Base-by-base conservation (phyloP, 2,888 invertebrate genomes). In the Hermaeophaga mercurialis region DNA sequence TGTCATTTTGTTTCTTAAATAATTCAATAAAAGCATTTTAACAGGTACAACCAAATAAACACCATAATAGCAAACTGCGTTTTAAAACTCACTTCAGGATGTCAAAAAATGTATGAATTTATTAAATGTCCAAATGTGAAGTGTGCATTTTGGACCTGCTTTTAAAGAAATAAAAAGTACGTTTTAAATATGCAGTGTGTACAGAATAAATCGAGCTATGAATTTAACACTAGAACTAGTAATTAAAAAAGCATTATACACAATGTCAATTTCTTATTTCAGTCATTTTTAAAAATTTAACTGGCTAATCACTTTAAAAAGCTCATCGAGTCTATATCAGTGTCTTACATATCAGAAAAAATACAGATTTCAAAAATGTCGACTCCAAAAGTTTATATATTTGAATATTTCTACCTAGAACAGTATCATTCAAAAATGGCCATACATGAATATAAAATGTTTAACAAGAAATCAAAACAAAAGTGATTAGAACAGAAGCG, bases 281-380 rank as follows among this genome's bases (percentile, higher is more conserved):
- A 36, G 36, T 36, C 36, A 15, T 36, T 36, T 36, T 36, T 17
- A 33, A 33, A 33, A 33, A 9, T n/a, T 36, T 17, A 36, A 36
- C 36, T 15, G 36, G 17, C 8, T 36, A 36, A 36, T 36, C 9
- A 15, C 14, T 11, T 15, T 36, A 33, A 11, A 28, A 33, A 33
- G 33, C 33, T 33, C 8, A 9, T 36, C 36, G 8, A 36, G 36
- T 36, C 36, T 36, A n/a, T n/a, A n/a, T n/a, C 14, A 7, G 17
- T 17, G 36, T 36, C 36, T 15, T 17, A 36, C 36, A 36, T 36
- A 36, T 36, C 14, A 11, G 17, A 36, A 11, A 31, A 31, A 31
- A 31, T 28, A 31, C 31, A 12, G 2, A 31, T 31, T 31, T 31
- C 3, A n/a, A 31, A 31, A 31, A 11, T 31, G 11, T 31, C 2